These are phyloP conservation scores for Rhinoderma darwinii DNA, from an alignment of 2,113 vertebrate species.

Conservation along the genomic window DNA sequence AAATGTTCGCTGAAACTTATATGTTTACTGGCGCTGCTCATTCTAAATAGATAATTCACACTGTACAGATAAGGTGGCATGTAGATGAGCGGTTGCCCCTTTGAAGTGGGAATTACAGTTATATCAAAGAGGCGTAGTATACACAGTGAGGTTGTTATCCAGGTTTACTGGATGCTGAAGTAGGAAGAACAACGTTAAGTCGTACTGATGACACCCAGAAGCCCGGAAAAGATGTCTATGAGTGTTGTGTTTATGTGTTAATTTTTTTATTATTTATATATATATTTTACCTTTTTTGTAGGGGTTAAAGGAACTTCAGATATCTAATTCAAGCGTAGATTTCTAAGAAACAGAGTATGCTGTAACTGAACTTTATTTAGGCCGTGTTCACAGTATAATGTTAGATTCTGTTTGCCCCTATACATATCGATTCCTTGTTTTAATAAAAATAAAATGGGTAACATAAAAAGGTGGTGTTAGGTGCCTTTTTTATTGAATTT, in stretches of 20 bases:
- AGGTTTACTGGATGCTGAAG: background rate
- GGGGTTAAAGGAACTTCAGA: no score
- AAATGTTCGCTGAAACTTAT: constrained; percentile 68
- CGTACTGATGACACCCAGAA: background rate
- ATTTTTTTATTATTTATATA: no score
- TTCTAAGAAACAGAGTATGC: no score
- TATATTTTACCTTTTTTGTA: no score
- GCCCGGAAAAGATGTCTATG: background rate
- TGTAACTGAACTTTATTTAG: no score
- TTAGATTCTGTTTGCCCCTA: no score
- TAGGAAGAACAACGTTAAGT: background rate
- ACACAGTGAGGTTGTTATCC: constrained; percentile 1
- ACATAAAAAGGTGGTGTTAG: no score
- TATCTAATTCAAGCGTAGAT: no score
- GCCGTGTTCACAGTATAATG: no score
- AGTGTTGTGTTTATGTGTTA: background rate
- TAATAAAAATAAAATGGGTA: no score
- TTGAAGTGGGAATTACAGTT: constrained; percentile 15
- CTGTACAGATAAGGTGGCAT: constrained; percentile 21
- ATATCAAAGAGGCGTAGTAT: constrained; percentile 7
- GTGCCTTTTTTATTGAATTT: no score
- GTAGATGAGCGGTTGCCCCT: constrained; percentile 29
- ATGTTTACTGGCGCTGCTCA: constrained; percentile 5
- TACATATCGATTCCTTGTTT: no score
- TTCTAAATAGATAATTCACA: constrained; percentile 35